phyloP scores from a whole-genome alignment of 2,113 vertebrate genomes.

The Tenebrosternarchus preto region DNA sequence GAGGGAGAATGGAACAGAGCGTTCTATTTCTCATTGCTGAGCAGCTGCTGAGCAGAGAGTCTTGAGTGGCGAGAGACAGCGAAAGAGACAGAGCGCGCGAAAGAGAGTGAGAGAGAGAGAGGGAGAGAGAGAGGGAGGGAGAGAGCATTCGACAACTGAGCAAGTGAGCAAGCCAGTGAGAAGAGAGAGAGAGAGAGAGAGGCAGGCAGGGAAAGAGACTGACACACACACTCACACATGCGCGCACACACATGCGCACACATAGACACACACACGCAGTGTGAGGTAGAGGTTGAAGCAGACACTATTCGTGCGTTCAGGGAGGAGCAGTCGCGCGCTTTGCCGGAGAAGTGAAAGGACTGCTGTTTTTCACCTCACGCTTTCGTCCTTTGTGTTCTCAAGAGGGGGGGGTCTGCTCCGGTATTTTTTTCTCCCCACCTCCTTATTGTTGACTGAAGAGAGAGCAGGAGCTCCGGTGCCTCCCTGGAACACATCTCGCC shows the following conservation, averaged over 20 bases:
- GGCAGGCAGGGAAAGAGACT: conserved; percentile 51
- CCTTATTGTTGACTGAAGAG: conserved; percentile 56
- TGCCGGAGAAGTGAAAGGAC: conserved; percentile 69
- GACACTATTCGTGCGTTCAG: conserved; percentile 69
- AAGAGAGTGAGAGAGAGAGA: conserved; percentile 65
- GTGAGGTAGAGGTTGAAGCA: conserved; percentile 49
- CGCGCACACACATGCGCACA: not conserved
- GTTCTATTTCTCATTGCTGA: conserved; percentile 76
- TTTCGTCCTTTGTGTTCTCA: conserved; percentile 48
- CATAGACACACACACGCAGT: conserved; percentile 43
- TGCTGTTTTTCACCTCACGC: conserved; percentile 39
- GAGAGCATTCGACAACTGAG: conserved; percentile 3
- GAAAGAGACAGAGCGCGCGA: conserved; percentile 39
- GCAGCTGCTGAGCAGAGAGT: conserved; percentile 70
- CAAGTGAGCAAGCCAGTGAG: conserved; percentile 32
- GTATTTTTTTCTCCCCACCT: conserved; percentile 56
- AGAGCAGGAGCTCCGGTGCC: conserved; percentile 48
- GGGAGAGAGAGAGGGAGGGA: conserved; percentile 21
- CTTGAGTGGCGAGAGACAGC: conserved; percentile 68
- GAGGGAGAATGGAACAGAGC: conserved; percentile 64
- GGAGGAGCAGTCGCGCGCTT: conserved; percentile 72
- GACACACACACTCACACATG: not conserved
- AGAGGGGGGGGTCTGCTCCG: not conserved
- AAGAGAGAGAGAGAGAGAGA: conserved; percentile 58
- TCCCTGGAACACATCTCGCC: conserved; percentile 64